Conservation (phyloP, 2,113 vertebrate genomes). For the Oenanthe melanoleuca region DNA sequence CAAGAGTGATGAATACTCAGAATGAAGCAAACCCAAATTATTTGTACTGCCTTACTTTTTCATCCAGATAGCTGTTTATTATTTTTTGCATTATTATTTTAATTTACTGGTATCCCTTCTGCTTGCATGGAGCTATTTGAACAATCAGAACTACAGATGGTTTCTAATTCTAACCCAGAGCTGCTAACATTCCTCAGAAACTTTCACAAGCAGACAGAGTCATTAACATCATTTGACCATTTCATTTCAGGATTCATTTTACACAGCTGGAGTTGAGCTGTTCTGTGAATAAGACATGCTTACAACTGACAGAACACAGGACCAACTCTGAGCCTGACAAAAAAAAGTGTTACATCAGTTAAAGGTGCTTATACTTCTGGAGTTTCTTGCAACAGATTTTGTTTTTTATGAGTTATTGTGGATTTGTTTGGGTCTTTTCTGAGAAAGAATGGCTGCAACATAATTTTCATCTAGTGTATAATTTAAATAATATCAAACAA, state of each 20-base stretch:
- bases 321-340: neutral
- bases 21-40: neutral
- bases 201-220: neutral
- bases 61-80: constrained; percentile 25
- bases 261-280: constrained; percentile 47
- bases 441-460: neutral
- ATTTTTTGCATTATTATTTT: constrained; percentile 31
- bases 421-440: neutral
- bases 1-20: constrained; percentile 41
- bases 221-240: constrained; percentile 65
- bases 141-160: constrained; percentile 12
- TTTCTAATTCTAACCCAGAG: constrained; percentile 1
- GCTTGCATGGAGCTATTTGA: neutral
- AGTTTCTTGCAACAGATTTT: neutral
- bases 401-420: neutral
- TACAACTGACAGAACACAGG: constrained; percentile 39
- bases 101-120: constrained; percentile 1
- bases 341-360: neutral
- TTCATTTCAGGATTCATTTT: constrained; percentile 55
- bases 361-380: neutral
- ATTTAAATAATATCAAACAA: neutral
- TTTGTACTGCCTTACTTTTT: constrained; percentile 29
- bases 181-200: constrained; percentile 56
- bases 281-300: neutral
- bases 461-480: neutral